These are phyloP conservation scores for Alosa sapidissima DNA, from an alignment of 2,797 vertebrate genomes.

Conservation along the genomic window DNA sequence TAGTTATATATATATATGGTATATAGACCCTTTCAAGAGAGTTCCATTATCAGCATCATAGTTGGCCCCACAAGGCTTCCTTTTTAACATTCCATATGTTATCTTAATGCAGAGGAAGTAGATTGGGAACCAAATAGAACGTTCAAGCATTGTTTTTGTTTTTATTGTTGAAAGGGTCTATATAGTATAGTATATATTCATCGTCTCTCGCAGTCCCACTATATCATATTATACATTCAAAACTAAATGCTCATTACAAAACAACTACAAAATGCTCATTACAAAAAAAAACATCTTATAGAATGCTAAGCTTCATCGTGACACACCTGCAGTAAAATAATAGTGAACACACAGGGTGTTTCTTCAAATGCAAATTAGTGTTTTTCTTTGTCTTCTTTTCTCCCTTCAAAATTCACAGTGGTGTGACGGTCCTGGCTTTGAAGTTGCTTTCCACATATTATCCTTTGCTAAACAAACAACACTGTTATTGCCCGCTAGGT, in stretches of 20 bases:
- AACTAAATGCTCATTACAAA: neutral
- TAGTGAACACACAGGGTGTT: neutral
- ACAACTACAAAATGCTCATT: neutral
- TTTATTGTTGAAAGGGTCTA: too few species aligned
- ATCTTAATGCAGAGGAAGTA: too few species aligned
- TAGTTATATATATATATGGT: neutral
- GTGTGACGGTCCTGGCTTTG: constrained; percentile 33
- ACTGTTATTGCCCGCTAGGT: constrained; percentile 33
- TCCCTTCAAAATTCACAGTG: neutral
- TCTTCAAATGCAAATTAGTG: constrained; percentile 35
- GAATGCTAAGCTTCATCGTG: neutral
- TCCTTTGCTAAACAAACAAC: constrained; percentile 49
- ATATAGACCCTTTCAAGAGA: too few species aligned
- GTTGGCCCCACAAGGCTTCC: too few species aligned
- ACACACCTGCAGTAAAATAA: neutral
- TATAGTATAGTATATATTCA: too few species aligned
- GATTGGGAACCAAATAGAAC: too few species aligned
- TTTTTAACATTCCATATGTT: too few species aligned
- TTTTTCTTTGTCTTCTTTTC: constrained; percentile 28
- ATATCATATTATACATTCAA: neutral
- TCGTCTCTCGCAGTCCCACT: neutral
- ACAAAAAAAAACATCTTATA: neutral
- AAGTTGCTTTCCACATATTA: constrained; percentile 44
- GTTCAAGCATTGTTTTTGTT: too few species aligned
- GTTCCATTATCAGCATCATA: too few species aligned